Conservation (phyloP, 2,113 vertebrate genomes). For the Malurus melanocephalus region DNA sequence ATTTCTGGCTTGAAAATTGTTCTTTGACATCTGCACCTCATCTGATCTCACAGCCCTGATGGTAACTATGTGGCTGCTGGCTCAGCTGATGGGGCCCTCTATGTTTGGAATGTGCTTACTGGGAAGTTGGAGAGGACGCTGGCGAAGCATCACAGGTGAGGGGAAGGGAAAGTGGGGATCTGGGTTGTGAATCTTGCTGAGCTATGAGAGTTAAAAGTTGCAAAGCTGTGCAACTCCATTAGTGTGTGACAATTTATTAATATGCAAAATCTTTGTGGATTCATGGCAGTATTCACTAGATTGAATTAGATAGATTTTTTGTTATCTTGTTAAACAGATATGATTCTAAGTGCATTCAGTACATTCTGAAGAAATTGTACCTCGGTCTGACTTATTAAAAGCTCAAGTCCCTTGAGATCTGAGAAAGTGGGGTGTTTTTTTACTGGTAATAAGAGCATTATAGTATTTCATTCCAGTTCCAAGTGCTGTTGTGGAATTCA, state of each 20-base stretch:
- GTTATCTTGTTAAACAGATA: neutral
- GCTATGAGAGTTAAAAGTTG: neutral
- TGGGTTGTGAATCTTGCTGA: neutral
- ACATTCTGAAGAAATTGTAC: neutral
- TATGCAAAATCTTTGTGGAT: neutral
- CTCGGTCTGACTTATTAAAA: neutral
- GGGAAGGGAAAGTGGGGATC: neutral
- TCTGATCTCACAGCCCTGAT: constrained; percentile 80
- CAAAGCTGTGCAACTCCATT: neutral
- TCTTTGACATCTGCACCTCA: neutral
- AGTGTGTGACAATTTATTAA: neutral
- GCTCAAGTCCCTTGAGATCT: neutral
- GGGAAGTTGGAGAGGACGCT: constrained; percentile 87
- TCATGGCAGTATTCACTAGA: neutral
- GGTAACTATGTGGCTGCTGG: constrained; percentile 87
- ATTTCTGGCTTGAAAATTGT: neutral
- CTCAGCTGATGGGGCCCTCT: constrained; percentile 88
- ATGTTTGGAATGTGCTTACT: constrained; percentile 89
- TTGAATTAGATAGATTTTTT: neutral
- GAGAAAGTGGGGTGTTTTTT: neutral
- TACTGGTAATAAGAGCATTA: neutral
- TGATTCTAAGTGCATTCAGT: neutral
- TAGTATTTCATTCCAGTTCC: neutral
- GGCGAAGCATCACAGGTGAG: constrained; percentile 89
- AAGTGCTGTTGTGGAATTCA: neutral